Conservation (phyloP, 2,888 invertebrate species). For the Monoplex corrugatus region DNA sequence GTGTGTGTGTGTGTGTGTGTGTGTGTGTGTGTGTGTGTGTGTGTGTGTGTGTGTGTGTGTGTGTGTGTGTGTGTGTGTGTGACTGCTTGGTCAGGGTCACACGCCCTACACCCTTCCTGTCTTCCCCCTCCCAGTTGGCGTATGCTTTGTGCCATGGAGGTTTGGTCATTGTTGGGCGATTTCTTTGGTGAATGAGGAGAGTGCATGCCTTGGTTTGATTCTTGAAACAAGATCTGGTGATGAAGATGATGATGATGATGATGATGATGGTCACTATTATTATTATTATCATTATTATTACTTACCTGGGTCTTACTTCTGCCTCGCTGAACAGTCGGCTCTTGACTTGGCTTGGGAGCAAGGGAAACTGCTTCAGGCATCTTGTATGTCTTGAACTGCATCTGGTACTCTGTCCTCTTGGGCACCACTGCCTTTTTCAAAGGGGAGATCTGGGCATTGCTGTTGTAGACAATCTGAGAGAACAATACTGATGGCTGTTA, state of each 20-base stretch:
- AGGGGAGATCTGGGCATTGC: slow-evolving; percentile 71
- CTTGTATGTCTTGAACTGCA: slow-evolving; percentile 70
- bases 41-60: slow-evolving; percentile 2
- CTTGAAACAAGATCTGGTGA: too few species aligned
- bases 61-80: slow-evolving; percentile 8
- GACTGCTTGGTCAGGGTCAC: too few species aligned
- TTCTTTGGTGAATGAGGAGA: too few species aligned
- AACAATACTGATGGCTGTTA: too few species aligned
- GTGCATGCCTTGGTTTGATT: too few species aligned
- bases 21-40: slow-evolving; percentile 5
- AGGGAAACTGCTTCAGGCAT: slow-evolving; percentile 36
- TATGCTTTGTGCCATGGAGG: too few species aligned
- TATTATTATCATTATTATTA: too few species aligned
- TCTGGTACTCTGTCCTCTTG: slow-evolving; percentile 71
- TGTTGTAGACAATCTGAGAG: slow-evolving; percentile 77
- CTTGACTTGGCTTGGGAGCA: slow-evolving; percentile 57
- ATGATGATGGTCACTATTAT: too few species aligned
- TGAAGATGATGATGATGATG: too few species aligned
- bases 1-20: neutral
- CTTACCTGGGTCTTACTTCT: slow-evolving; percentile 39
- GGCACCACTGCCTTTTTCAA: slow-evolving; percentile 59
- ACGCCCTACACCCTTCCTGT: too few species aligned
- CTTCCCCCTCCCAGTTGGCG: too few species aligned
- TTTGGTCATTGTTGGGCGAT: too few species aligned
- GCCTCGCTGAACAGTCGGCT: slow-evolving; percentile 43